Evolutionary conservation across 2,113 vertebrate species (phyloP).

Genomic region (Cryptomyrus ogoouensis): DNA sequence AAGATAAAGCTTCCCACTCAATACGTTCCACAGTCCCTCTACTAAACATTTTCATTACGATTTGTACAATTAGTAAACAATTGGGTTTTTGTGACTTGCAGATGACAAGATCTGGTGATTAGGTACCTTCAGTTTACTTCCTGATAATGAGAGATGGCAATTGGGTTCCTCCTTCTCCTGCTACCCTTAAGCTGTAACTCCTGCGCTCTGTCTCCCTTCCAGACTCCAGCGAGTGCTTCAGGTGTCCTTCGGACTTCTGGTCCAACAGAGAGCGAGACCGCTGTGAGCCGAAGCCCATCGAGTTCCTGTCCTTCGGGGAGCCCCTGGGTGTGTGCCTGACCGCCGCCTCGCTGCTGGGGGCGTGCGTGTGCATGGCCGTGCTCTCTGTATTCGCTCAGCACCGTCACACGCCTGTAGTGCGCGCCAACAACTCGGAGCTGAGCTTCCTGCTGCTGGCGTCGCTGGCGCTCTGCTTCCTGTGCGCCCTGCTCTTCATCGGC

Average conservation of each 20-base stretch:
- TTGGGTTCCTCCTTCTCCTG: neutral
- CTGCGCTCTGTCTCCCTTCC: neutral
- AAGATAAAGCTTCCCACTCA: neutral
- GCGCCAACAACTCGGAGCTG: constrained; percentile 48
- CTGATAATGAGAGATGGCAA: neutral
- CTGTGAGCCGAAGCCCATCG: constrained; percentile 50
- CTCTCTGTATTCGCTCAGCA: constrained; percentile 36
- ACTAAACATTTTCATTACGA: neutral
- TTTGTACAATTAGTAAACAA: neutral
- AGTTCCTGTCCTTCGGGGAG: constrained; percentile 43
- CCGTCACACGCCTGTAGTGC: constrained; percentile 44
- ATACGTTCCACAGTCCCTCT: neutral
- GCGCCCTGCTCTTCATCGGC: constrained; percentile 46
- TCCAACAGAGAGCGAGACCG: constrained; percentile 43
- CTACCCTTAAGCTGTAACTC: neutral
- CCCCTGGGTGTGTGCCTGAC: constrained; percentile 40
- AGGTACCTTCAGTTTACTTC: neutral
- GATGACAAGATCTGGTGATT: neutral
- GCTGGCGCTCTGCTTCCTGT: constrained; percentile 45
- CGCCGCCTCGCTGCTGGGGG: constrained; percentile 34
- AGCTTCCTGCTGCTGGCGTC: constrained; percentile 47
- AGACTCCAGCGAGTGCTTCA: constrained; percentile 51
- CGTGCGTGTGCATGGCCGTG: constrained; percentile 34
- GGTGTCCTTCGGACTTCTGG: constrained; percentile 59
- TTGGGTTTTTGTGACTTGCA: neutral